Percentiles rank a stretch among this genome's conserved stretches.
Evolutionary conservation across 2,113 vertebrate genomes (phyloP).

Genomic region (Glaucidium brasilianum): DNA sequence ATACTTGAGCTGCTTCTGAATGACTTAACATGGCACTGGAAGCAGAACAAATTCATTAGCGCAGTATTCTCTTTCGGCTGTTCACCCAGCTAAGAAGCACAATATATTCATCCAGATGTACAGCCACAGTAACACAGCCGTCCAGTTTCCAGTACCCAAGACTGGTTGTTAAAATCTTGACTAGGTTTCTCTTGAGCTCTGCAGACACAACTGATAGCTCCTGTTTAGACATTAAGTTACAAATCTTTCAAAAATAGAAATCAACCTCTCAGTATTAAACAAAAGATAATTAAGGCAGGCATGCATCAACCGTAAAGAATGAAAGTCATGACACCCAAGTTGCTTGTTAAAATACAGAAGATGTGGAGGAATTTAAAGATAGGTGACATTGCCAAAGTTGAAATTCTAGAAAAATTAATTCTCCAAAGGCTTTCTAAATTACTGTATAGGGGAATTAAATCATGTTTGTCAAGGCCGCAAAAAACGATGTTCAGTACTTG

Average conservation of each 20-base stretch:
- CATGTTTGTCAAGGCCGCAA: neutral
- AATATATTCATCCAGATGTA: neutral
- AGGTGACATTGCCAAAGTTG: neutral
- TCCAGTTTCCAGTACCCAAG: neutral
- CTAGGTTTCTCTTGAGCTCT: neutral
- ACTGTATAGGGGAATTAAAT: neutral
- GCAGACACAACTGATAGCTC: neutral
- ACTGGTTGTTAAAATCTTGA: neutral
- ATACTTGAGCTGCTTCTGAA: neutral
- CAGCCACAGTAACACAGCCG: neutral
- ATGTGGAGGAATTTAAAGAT: neutral
- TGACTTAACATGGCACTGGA: neutral
- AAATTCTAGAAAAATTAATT: neutral
- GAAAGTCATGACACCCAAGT: neutral
- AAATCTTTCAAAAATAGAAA: neutral
- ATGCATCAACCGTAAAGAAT: neutral
- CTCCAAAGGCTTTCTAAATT: neutral
- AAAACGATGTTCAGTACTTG: neutral
- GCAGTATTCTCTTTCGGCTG: neutral
- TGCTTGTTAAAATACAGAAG: neutral
- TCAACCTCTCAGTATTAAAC: neutral
- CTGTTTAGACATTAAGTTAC: neutral
- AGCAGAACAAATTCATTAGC: constrained; percentile 19
- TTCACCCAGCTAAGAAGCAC: neutral
- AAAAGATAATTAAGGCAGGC: neutral